phyloP scores from a whole-genome alignment of 37 sponge, comb jelly and placozoan species.

The Amphimedon queenslandica region DNA sequence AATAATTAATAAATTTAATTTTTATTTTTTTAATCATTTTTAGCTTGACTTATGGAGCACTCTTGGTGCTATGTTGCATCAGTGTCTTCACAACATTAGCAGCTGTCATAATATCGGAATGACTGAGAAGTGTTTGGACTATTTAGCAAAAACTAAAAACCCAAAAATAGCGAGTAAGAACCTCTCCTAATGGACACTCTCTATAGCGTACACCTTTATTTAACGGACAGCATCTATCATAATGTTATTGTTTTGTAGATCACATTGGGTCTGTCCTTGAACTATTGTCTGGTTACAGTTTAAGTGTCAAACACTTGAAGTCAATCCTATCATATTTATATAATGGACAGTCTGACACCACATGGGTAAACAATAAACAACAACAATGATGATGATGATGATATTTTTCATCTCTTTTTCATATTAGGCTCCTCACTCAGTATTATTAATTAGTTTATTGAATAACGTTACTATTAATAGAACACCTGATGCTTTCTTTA shows the following conservation, averaged over 20 bases:
- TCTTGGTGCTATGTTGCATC: conserved; percentile 32
- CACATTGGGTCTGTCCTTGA: conserved; percentile 52
- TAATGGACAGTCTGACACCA: conserved; percentile 7
- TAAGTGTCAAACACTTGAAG: conserved; percentile 62
- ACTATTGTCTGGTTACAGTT: conserved; percentile 44
- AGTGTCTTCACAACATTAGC: conserved; percentile 42
- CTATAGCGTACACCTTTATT: neutral
- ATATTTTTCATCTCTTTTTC: neutral
- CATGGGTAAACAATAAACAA: conserved; percentile 35
- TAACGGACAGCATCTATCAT: neutral
- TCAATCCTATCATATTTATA: conserved; percentile 51
- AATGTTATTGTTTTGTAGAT: conserved; percentile 11
- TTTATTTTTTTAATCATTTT: neutral
- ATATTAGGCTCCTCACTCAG: conserved; percentile 66
- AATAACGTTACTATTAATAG: conserved; percentile 25
- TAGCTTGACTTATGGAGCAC: conserved; percentile 60
- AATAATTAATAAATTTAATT: too few species aligned
- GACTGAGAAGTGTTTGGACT: conserved; percentile 40
- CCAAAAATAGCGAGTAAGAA: conserved; percentile 46
- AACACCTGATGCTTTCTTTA: conserved; percentile 74
- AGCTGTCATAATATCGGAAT: conserved; percentile 34
- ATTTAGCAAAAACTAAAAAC: conserved; percentile 25
- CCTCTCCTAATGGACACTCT: neutral
- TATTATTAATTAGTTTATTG: conserved; percentile 34
- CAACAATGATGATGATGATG: too few species aligned